Evolutionary conservation across 1,140 invertebrate genomes (phyloP), one percentile per base, ranked within the genome.

Genomic region (Drosophila pruinosa): DNA sequence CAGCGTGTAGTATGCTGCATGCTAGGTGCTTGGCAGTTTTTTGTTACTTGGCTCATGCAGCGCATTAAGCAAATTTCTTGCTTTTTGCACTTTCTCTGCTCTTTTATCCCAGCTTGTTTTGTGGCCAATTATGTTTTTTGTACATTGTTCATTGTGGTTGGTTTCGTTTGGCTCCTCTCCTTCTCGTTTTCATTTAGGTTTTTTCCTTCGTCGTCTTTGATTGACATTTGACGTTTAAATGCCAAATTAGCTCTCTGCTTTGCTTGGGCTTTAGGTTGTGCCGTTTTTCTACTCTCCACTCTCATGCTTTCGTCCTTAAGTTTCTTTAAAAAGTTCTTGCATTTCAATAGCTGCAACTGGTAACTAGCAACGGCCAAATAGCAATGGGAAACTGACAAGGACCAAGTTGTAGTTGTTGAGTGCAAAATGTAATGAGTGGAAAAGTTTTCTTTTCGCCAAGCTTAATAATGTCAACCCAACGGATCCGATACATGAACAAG

Each of bases 211-310:
- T 38, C 48, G 10, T 63, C 52, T 75, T 58, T 81, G 82, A 88
- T 82, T 88, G 82, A 88, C 82, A 78, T 88, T 88, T 88, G 82
- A 88, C 82, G 75, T 88, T 72, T 78, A 88, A 82, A 82, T 88
- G 78, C 82, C 82, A 88, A 88, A 88, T 88, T 82, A 88, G 83
- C 75, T 63, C 70, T 28, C 69, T 78, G 56, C 54, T 62, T 12
- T 38, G 22, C 19, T 34, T 34, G 17, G 24, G 47, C 67, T 71
- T 80, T 85, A 57, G 59, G 57, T 52, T 48, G n/a, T 17, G 8
- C 17, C 12, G 36, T n/a, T 70, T 52, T 65, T 68, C 31, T 43
- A 26, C 61, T 39, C 14, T 8, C n/a, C 12, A 36, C 2, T 0
- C 4, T 21, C 17, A 21, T 36, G 50, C 12, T 61, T 57, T 56